Conservation (phyloP, 1,140 invertebrate genomes). For the Cecropterus lyciades region DNA sequence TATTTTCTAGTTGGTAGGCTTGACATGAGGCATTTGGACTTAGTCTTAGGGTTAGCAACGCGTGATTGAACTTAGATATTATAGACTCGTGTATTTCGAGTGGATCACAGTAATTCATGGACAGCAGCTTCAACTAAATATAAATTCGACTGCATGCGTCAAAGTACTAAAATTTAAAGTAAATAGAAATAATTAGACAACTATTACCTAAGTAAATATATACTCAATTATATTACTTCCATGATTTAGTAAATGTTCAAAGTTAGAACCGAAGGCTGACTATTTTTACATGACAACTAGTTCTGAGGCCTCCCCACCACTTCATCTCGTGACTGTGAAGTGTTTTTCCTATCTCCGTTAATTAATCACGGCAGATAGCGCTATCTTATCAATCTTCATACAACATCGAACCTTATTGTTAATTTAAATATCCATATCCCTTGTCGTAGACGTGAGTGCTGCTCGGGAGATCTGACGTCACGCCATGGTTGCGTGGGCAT, state of each 20-base stretch:
- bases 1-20: too few species aligned
- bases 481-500: conserved; percentile 53
- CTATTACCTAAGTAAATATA: too few species aligned
- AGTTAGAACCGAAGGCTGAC: background rate
- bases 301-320: conserved; percentile 33
- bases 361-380: conserved; percentile 74
- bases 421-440: conserved; percentile 58
- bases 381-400: conserved; percentile 64
- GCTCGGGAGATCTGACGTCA: conserved; percentile 48
- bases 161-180: too few species aligned
- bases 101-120: too few species aligned
- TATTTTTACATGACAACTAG: conserved; percentile 7
- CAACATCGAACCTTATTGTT: conserved; percentile 45
- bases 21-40: too few species aligned
- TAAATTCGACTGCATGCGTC: too few species aligned
- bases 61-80: too few species aligned
- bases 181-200: too few species aligned
- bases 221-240: background rate
- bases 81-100: too few species aligned
- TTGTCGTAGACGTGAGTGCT: conserved; percentile 60
- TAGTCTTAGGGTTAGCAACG: too few species aligned
- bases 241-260: background rate
- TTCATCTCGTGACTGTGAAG: conserved; percentile 70
- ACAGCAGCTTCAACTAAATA: too few species aligned
- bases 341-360: conserved; percentile 73